A percentile compares a stretch with the other conserved stretches of the same genome.
phyloP scores from a whole-genome alignment of 2,888 invertebrate species.

The Heliothis peltigera region DNA sequence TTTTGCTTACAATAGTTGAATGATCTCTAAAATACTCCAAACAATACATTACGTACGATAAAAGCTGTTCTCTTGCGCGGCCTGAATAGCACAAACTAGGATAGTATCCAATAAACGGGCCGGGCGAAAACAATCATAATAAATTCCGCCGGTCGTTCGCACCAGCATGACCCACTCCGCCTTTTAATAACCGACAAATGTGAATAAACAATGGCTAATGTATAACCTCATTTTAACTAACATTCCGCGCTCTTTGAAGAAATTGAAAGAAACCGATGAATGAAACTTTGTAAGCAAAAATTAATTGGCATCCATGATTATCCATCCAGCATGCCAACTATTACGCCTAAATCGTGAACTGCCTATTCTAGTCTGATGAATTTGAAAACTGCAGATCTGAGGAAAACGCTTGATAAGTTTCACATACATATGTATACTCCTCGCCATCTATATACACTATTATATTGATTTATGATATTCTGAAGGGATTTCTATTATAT shows the following conservation, averaged over 20 bases:
- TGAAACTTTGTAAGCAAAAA: too few species aligned
- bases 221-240: constrained; percentile 30
- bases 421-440: too few species aligned
- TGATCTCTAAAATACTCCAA: background rate
- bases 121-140: constrained; percentile 63
- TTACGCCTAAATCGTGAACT: too few species aligned
- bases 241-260: background rate
- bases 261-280: too few species aligned
- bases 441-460: too few species aligned
- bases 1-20: background rate
- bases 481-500: too few species aligned
- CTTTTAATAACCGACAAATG: constrained; percentile 50
- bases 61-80: constrained; percentile 40
- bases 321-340: too few species aligned
- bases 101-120: constrained; percentile 47
- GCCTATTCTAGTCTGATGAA: too few species aligned
- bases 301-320: too few species aligned
- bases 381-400: too few species aligned
- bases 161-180: constrained; percentile 49
- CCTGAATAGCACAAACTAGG: constrained; percentile 52
- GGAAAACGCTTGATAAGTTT: too few species aligned
- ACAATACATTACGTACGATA: constrained; percentile 37
- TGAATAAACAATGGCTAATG: constrained; percentile 41
- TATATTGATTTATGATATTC: too few species aligned
- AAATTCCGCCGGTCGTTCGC: constrained; percentile 53